Evolutionary conservation across 92 coral and sea anemone species (phyloP).

Genomic region (Phenganax stokvisi): DNA sequence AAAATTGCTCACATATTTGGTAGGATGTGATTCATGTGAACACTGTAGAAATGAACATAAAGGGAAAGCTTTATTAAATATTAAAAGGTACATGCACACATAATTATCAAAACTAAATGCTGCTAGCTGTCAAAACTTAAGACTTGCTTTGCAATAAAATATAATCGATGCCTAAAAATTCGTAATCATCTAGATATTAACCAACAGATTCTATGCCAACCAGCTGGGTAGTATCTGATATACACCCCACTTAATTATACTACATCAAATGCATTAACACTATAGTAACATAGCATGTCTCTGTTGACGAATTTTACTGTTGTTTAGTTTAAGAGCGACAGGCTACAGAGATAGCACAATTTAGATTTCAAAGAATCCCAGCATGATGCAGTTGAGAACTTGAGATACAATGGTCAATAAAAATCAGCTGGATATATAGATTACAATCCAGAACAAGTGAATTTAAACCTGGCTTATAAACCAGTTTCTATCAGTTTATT

Average conservation of each 20-base stretch:
- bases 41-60: background rate
- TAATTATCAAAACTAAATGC: background rate
- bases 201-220: background rate
- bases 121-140: background rate
- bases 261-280: no score
- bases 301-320: background rate
- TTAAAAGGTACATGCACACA: slow-evolving; percentile 11
- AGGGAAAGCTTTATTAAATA: slow-evolving; percentile 8
- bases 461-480: background rate
- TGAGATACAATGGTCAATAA: background rate
- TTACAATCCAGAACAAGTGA: slow-evolving; percentile 15
- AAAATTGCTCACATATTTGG: slow-evolving; percentile 22
- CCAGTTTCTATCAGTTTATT: background rate
- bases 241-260: background rate
- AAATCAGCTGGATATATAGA: background rate
- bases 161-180: background rate
- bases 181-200: background rate
- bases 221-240: background rate
- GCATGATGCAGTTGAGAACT: background rate
- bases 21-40: background rate
- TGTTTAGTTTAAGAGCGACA: background rate
- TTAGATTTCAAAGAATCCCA: background rate
- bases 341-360: background rate
- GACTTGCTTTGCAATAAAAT: background rate
- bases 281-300: background rate